These are phyloP conservation scores for Pyrrhia umbra DNA, from an alignment of 2,888 invertebrate species.

Conservation along the genomic window DNA sequence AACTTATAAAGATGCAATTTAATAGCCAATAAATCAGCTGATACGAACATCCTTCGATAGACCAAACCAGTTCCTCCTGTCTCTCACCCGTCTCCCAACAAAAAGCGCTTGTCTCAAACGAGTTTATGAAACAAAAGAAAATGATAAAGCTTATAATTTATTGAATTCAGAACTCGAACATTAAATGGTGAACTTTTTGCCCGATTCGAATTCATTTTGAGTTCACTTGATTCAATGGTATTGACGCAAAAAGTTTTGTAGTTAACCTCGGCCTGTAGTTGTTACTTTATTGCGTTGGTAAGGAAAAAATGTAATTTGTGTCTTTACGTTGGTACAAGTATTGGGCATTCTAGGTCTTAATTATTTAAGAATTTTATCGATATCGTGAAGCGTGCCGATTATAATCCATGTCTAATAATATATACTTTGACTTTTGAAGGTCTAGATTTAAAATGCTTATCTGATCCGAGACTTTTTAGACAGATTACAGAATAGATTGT, in stretches of 20 bases:
- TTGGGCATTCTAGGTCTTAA: constrained; percentile 30
- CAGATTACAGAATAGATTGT: too few relatives aligned
- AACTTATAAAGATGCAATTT: background rate
- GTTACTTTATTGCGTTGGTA: constrained; percentile 40
- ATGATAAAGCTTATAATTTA: constrained; percentile 56
- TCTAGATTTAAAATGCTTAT: too few relatives aligned
- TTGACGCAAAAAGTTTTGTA: constrained; percentile 55
- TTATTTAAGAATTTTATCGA: constrained; percentile 24
- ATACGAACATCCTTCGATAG: constrained; percentile 42
- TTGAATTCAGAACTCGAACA: constrained; percentile 61
- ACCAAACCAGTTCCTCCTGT: constrained; percentile 45
- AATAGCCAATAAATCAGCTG: constrained; percentile 37
- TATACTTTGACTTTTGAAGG: too few relatives aligned
- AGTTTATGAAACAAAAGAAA: constrained; percentile 60
- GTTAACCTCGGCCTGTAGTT: constrained; percentile 46
- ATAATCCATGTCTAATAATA: too few relatives aligned
- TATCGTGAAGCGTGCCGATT: too few relatives aligned
- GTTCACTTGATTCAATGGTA: constrained; percentile 59
- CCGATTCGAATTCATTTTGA: constrained; percentile 57
- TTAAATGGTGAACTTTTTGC: constrained; percentile 53
- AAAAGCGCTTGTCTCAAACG: constrained; percentile 61
- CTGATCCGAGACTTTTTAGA: too few relatives aligned
- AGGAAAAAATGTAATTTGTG: constrained; percentile 57
- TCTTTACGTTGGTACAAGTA: constrained; percentile 40
- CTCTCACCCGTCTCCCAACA: constrained; percentile 37